These are phyloP conservation scores for Lophotriccus pileatus DNA, from an alignment of 2,797 vertebrate species.

Conservation along the genomic window DNA sequence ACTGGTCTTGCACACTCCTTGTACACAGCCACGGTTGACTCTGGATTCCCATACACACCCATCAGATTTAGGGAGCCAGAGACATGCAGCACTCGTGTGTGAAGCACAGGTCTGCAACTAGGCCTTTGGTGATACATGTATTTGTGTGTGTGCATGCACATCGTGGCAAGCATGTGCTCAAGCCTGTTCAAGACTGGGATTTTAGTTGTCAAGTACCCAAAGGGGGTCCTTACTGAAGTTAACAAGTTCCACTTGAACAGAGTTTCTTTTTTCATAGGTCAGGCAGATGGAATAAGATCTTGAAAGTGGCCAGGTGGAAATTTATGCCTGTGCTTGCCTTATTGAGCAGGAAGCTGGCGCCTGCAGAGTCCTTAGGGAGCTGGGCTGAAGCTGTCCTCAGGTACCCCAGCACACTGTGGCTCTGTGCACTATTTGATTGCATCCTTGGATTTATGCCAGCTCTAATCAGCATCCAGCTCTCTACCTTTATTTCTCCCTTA, in stretches of 20 bases:
- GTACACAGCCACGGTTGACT: not conserved
- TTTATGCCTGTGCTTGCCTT: not conserved
- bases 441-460: not conserved
- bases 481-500: not conserved
- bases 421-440: not conserved
- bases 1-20: not conserved
- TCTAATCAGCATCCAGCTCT: not conserved
- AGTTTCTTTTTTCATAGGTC: not conserved
- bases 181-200: not conserved
- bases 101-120: not conserved
- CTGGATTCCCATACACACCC: not conserved
- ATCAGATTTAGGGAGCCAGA: not conserved
- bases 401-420: not conserved
- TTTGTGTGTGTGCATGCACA: fast-evolving
- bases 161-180: not conserved
- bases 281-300: not conserved
- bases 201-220: not conserved
- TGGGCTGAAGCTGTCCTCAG: not conserved
- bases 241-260: not conserved
- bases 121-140: not conserved
- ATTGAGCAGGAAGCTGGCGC: not conserved
- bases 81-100: fast-evolving
- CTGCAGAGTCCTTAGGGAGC: not conserved
- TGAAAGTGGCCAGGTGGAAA: not conserved
- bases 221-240: not conserved